Evolutionary conservation across 2,888 invertebrate species (phyloP).

Genomic region (Ernsta delagoae): DNA sequence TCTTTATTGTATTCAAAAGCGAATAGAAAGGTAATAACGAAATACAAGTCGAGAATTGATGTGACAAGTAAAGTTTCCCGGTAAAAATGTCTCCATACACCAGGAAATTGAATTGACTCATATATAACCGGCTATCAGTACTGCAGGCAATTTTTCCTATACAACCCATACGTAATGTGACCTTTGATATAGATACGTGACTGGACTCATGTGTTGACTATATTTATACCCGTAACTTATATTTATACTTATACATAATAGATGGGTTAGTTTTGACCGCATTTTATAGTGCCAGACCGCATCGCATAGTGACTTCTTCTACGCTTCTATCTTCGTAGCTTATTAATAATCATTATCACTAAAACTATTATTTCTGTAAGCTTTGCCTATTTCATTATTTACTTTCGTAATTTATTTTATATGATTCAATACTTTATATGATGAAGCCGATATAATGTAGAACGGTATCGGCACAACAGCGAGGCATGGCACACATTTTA

Average conservation of each 20-base stretch:
- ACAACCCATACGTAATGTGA: slow-evolving; percentile 9
- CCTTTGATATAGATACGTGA: slow-evolving; percentile 9
- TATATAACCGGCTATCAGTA: slow-evolving; percentile 23
- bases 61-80: slow-evolving; percentile 18
- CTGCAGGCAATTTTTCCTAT: background rate
- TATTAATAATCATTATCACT: too few relatives aligned
- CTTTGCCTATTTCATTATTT: background rate
- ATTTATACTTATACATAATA: background rate
- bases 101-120: slow-evolving; percentile 30
- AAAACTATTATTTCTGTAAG: too few relatives aligned
- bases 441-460: background rate
- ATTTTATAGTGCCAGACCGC: too few relatives aligned
- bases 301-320: too few relatives aligned
- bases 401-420: background rate
- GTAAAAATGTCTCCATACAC: slow-evolving; percentile 16
- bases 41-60: slow-evolving; percentile 25
- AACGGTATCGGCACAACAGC: too few relatives aligned
- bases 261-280: too few relatives aligned
- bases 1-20: background rate
- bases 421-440: background rate
- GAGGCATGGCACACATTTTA: too few relatives aligned
- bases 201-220: background rate
- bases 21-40: background rate
- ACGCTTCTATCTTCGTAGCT: too few relatives aligned
- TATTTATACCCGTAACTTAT: background rate